These are phyloP conservation scores for Sphenopsis melanotis DNA, from an alignment of 2,797 vertebrate species.

Conservation along the genomic window DNA sequence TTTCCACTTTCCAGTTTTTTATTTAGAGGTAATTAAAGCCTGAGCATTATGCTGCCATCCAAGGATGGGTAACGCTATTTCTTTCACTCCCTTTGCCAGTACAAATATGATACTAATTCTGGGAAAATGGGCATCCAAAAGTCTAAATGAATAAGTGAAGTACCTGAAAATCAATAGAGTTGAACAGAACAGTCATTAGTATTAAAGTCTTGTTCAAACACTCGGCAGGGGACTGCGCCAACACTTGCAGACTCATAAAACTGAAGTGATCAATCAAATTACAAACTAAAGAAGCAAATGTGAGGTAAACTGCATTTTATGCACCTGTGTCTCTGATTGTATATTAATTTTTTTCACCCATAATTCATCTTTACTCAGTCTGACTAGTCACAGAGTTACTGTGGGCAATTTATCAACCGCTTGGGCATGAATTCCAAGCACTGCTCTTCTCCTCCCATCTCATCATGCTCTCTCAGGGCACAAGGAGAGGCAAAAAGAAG, in stretches of 20 bases:
- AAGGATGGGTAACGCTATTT: background rate
- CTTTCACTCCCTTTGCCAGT: background rate
- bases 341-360: background rate
- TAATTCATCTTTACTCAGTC: constrained; percentile 30
- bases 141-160: constrained; percentile 14
- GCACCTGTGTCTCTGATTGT: background rate
- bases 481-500: background rate
- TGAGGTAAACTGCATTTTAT: constrained; percentile 45
- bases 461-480: background rate
- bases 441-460: background rate
- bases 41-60: background rate
- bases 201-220: constrained; percentile 51
- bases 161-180: constrained; percentile 46
- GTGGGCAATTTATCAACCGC: constrained; percentile 36
- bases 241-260: constrained; percentile 23
- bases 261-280: constrained; percentile 53
- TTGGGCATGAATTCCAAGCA: background rate
- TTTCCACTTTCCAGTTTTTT: background rate
- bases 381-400: constrained; percentile 16
- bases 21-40: background rate
- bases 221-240: constrained; percentile 10
- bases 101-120: constrained; percentile 5
- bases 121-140: constrained; percentile 8
- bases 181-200: constrained; percentile 47
- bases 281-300: constrained; percentile 38